Base-by-base conservation (phyloP, 2,888 invertebrate species). In the Eueremaeus valkanovi region DNA sequence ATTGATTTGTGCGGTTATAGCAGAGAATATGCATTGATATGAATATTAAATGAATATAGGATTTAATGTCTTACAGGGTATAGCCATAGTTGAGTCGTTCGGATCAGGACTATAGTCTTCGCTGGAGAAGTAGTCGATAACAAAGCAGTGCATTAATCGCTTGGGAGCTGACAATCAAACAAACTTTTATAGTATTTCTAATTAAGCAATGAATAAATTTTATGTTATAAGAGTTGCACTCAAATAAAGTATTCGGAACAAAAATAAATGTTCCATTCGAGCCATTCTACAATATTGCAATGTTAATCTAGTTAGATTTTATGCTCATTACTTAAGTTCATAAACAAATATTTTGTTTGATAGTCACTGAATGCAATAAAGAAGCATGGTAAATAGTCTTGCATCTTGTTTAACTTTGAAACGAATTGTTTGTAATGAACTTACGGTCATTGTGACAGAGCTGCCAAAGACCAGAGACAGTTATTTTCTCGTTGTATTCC, bases 81-180 rank as follows among this genome's bases (percentile, higher is more conserved):
- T 93, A 33, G 93, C 93, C 85, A 91, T 89, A n/a, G 93, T 92
- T 11, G 93, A 93, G 83, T 94, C 93, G 81, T 90, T 90, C 0
- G 91, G 90, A 85, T 94, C 93, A 18, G 93, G 91, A 80, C 90
- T 89, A 85, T 93, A 93, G 81, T 90, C 90, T 81, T 92, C 92
- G 81, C 90, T 87, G 11, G 93, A 90, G 83, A 94, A 93, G 85
- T 93, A 93, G 82, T 94, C 92, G 80, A 94, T 93, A 84, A 90
- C 90, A 82, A 88, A 86, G 85, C 93, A 93, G 80, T 88, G 87
- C 84, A 89, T 89, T 78, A 88, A 86, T 78, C 86, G 87, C 80
- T 89, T 88, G 78, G 90, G 90, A 82, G 89, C 91, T 91, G 88
- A 5, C 77, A 77, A 58, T 61, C 13, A 70, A 45, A 73, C n/a